Base-by-base conservation (phyloP, 2,888 invertebrate species). In the Tenodera sinensis region DNA sequence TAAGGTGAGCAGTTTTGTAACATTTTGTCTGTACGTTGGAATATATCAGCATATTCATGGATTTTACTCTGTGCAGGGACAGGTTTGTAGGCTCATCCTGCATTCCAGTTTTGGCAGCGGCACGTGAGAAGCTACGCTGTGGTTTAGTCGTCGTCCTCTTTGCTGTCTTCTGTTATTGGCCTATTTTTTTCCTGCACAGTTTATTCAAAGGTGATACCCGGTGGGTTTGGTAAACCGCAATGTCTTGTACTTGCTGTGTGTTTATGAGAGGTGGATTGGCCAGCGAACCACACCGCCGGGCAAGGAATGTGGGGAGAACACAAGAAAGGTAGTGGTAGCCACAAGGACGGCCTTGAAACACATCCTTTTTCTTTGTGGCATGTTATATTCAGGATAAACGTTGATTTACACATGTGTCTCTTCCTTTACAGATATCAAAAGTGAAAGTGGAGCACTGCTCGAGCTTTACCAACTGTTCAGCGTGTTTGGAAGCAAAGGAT, bases 401-500 rank as follows among this genome's bases (percentile, higher is more conserved):
- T 71, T 71, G 54, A 20, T 20, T 71, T 71, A 25, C 54, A 3
- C 25, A 3, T 20, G 8, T 71, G 20, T 71, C 54, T 71, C 3
- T 25, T 71, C 54, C 89, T 91, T 91, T 93, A 89, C 92, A 96
- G 95, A 95, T 97, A 89, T 95, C 96, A 7, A 97, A 97, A 93
- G 94, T 97, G 90, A 96, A 97, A 91, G 97, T 98, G 89, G 98
- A 98, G 93, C 97, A 96, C 92, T 98, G 98, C 93, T 96, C 96
- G 90, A 96, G 96, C 92, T 97, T 97, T 93, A 96, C 96, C 34
- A 98, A 98, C 93, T 98, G 98, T 93, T 97, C 97, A 84, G 95
- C 97, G 71, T 98, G 98, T 92, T 94, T 98, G 89, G 97, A 97
- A 92, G 98, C 98, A 0, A 96, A 97, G 93, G 98, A 98, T 94